A percentile compares a stretch with the other conserved stretches of the same genome.
Conservation (phyloP, 2,797 vertebrate genomes). For the Bovichtus diacanthus region DNA sequence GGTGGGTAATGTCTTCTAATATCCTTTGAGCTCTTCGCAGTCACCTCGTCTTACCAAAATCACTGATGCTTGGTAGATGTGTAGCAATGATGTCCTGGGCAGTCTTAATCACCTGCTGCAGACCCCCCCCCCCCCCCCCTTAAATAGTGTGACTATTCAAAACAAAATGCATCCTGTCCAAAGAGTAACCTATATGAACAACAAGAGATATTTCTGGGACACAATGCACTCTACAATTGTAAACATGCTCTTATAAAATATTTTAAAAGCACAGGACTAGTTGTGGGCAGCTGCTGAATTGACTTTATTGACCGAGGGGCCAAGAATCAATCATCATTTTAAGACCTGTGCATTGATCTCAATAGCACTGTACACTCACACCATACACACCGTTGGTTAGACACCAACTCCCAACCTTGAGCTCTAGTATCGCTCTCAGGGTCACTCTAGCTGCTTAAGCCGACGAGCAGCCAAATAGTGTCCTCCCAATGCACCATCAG, state of each 20-base stretch:
- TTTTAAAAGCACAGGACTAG: constrained; percentile 14
- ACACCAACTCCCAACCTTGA: constrained; percentile 36
- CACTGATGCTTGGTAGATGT: too few species aligned
- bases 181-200: constrained; percentile 10
- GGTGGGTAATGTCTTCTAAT: too few species aligned
- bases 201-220: not conserved
- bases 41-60: too few species aligned
- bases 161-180: constrained; percentile 17
- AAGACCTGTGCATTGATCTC: constrained; percentile 34
- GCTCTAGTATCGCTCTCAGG: constrained; percentile 58
- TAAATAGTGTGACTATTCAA: constrained; percentile 9
- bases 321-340: constrained; percentile 26
- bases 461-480: constrained; percentile 64
- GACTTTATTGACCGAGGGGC: constrained; percentile 23
- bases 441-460: constrained; percentile 70
- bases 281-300: constrained; percentile 13
- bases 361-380: constrained; percentile 19
- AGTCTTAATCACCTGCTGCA: too few species aligned
- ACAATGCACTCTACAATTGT: not conserved
- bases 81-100: too few species aligned
- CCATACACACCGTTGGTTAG: constrained; percentile 50
- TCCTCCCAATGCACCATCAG: constrained; percentile 64
- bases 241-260: not conserved
- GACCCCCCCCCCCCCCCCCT: too few species aligned
- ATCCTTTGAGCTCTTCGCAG: too few species aligned